Percentiles rank a stretch among this genome's conserved stretches.
These are phyloP conservation scores for Elymnias hypermnestra DNA, from an alignment of 1,140 invertebrate genomes.

Conservation along the genomic window DNA sequence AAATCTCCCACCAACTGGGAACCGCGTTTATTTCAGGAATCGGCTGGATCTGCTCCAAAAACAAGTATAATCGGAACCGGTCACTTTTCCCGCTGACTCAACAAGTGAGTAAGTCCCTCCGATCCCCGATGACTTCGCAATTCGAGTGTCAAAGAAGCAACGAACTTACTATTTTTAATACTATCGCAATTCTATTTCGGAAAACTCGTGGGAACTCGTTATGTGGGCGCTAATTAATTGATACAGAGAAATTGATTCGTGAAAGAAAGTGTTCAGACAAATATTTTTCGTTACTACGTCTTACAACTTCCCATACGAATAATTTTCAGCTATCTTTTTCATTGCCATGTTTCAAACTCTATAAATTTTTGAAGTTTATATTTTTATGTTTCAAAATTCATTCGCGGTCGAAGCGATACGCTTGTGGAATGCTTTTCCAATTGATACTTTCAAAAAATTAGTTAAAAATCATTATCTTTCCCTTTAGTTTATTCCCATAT, in stretches of 20 bases:
- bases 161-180: constrained; percentile 33
- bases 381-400: no score
- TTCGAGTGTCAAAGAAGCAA: constrained; percentile 32
- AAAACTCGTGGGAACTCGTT: constrained; percentile 14
- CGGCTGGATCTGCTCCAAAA: constrained; percentile 67
- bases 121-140: constrained; percentile 7
- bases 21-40: constrained; percentile 64
- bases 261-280: background rate
- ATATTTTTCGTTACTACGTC: background rate
- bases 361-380: no score
- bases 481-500: no score
- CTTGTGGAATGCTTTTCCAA: no score
- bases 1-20: constrained; percentile 48
- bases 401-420: no score
- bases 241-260: constrained; percentile 4
- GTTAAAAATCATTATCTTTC: no score
- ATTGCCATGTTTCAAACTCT: no score
- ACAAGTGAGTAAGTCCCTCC: constrained; percentile 43
- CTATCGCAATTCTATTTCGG: constrained; percentile 10
- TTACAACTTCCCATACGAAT: background rate
- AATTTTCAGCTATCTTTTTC: no score
- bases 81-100: constrained; percentile 64
- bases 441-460: no score
- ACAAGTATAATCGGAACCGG: constrained; percentile 46
- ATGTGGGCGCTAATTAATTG: constrained; percentile 10